A percentile compares a stretch with the other conserved stretches of the same genome.
Evolutionary conservation across 2,113 vertebrate species (phyloP).

Genomic region (Glareola pratincola): DNA sequence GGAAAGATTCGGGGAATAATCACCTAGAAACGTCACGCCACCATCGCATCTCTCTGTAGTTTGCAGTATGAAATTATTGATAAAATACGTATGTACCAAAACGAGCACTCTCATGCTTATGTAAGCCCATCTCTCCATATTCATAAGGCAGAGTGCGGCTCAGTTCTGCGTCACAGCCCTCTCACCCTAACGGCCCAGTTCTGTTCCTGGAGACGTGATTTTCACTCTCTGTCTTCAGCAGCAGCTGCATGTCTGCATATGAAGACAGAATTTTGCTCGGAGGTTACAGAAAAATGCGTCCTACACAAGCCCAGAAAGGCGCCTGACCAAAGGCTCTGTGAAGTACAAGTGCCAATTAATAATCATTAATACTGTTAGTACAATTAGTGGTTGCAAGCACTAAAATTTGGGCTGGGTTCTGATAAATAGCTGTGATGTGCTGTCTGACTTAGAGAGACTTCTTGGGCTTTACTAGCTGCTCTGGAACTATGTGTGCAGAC

Average conservation of each 20-base stretch:
- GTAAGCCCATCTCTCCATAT: constrained; percentile 21
- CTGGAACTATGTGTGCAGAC: not conserved
- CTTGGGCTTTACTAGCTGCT: not conserved
- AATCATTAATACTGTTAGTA: not conserved
- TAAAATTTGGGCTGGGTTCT: not conserved
- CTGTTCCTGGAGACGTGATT: not conserved
- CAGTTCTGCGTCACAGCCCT: constrained; percentile 5
- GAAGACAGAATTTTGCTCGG: not conserved
- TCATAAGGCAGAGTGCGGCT: not conserved
- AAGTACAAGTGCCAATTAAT: not conserved
- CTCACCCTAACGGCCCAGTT: not conserved
- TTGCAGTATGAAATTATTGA: not conserved
- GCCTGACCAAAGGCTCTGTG: not conserved
- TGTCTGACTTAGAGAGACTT: not conserved
- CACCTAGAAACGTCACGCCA: not conserved
- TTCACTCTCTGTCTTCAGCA: not conserved
- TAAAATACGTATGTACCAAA: constrained; percentile 55
- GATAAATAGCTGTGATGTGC: not conserved
- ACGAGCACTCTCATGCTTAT: constrained; percentile 37
- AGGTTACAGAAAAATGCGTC: not conserved
- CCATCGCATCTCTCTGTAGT: not conserved
- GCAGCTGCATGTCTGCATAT: not conserved
- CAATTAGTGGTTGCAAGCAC: not conserved
- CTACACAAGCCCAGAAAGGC: too few species aligned
- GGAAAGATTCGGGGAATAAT: not conserved